Evolutionary conservation across 1,140 invertebrate genomes (phyloP).

Genomic region (Tetragnatha versicolor): DNA sequence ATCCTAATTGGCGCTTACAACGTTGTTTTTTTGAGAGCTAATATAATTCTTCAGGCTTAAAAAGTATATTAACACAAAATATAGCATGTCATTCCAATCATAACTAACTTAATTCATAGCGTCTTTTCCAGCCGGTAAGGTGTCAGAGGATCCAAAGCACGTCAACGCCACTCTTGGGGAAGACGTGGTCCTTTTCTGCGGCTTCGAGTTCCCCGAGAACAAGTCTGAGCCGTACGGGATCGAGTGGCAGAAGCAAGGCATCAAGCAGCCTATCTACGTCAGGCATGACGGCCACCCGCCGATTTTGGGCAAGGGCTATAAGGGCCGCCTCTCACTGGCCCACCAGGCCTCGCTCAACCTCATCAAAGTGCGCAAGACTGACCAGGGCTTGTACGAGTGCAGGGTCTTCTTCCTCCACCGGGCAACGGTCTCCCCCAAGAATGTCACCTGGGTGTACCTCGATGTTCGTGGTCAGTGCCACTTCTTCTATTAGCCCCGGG

Average conservation of each 20-base stretch:
- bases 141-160: constrained; percentile 72
- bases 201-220: constrained; percentile 92
- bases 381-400: constrained; percentile 98
- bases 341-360: constrained; percentile 90
- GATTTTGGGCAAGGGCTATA: constrained; percentile 89
- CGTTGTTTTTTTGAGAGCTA: too few species aligned
- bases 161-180: constrained; percentile 94
- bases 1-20: too few species aligned
- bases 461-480: constrained; percentile 87
- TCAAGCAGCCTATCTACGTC: constrained; percentile 91
- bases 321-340: constrained; percentile 86
- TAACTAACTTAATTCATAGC: too few species aligned
- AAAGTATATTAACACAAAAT: too few species aligned
- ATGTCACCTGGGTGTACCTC: constrained; percentile 94
- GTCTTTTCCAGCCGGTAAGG: background rate
- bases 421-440: constrained; percentile 87
- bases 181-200: constrained; percentile 94
- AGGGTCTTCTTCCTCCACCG: constrained; percentile 95
- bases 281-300: constrained; percentile 97
- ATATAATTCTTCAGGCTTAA: too few species aligned
- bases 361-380: constrained; percentile 87
- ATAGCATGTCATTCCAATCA: too few species aligned
- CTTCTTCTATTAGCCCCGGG: too few species aligned
- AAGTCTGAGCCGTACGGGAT: constrained; percentile 94
- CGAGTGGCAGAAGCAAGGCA: constrained; percentile 93